These are phyloP conservation scores for Balaenoptera acutorostrata DNA, from an alignment of 2,113 vertebrate genomes.

Conservation along the genomic window DNA sequence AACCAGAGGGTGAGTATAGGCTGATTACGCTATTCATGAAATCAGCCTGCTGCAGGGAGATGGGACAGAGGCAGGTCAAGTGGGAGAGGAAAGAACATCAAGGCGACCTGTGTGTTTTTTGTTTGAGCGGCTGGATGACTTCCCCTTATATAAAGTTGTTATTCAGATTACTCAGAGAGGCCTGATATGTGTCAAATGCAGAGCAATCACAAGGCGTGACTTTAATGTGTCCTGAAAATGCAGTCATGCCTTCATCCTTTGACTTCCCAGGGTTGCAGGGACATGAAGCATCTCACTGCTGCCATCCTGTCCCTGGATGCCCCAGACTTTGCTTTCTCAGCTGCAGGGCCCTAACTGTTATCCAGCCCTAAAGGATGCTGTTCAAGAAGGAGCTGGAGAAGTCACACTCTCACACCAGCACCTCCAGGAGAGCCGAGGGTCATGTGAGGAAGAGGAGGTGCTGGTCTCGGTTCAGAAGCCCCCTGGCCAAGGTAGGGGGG, in stretches of 20 bases:
- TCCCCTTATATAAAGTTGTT: conserved; percentile 40
- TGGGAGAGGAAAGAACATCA: background rate
- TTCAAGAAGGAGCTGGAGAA: background rate
- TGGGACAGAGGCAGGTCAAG: background rate
- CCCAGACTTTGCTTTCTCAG: background rate
- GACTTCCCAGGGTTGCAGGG: background rate
- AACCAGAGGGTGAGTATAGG: background rate
- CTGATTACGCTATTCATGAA: background rate
- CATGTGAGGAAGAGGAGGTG: background rate
- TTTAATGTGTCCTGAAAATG: conserved; percentile 52
- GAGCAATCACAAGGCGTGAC: background rate
- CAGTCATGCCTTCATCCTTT: background rate
- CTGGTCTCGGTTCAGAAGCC: background rate
- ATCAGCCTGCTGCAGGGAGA: background rate
- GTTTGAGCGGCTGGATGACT: background rate
- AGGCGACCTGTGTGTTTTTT: background rate
- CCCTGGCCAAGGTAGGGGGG: background rate
- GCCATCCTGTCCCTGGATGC: background rate
- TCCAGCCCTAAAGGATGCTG: background rate
- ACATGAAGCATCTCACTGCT: background rate
- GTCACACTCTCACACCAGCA: background rate
- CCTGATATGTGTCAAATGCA: conserved; percentile 38
- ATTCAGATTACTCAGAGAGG: conserved; percentile 44
- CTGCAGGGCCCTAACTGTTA: background rate
- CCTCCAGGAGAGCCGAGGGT: background rate